Percentiles rank a stretch among this genome's conserved stretches.
phyloP scores from a whole-genome alignment of 35 echinoderm and acorn worm genomes.

The Apostichopus californicus region DNA sequence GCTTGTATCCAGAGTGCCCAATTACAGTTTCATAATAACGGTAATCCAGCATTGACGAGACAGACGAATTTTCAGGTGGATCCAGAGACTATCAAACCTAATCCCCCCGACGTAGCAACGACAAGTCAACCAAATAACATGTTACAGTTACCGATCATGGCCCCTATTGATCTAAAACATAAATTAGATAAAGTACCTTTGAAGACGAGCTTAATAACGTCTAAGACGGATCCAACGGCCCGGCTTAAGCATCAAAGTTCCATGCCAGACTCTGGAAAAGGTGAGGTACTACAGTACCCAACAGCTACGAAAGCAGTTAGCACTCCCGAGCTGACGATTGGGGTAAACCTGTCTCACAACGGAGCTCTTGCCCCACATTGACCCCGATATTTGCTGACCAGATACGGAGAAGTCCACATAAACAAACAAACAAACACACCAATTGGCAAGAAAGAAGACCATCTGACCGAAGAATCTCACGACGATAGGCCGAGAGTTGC shows the following conservation, averaged over 20 bases:
- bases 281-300: not conserved
- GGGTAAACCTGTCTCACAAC: constrained; percentile 13
- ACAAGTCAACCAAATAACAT: constrained; percentile 46
- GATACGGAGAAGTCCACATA: not conserved
- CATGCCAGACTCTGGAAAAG: constrained; percentile 47
- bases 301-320: constrained; percentile 38
- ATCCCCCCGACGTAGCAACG: constrained; percentile 49
- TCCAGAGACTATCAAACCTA: constrained; percentile 13
- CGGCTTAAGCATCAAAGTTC: constrained; percentile 57
- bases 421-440: not conserved
- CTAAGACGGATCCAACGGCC: constrained; percentile 55
- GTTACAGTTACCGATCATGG: not conserved
- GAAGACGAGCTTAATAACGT: constrained; percentile 21
- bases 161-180: constrained; percentile 6
- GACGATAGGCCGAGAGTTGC: not conserved
- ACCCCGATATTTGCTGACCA: not conserved
- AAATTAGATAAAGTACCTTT: constrained; percentile 1
- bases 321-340: constrained; percentile 25
- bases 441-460: not conserved
- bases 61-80: not conserved
- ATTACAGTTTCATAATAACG: constrained; percentile 47
- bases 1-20: constrained; percentile 77
- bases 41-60: not conserved
- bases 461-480: not conserved
- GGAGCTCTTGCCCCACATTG: constrained; percentile 37